phyloP scores from a whole-genome alignment of 2,888 invertebrate species.

The Troides helena region DNA sequence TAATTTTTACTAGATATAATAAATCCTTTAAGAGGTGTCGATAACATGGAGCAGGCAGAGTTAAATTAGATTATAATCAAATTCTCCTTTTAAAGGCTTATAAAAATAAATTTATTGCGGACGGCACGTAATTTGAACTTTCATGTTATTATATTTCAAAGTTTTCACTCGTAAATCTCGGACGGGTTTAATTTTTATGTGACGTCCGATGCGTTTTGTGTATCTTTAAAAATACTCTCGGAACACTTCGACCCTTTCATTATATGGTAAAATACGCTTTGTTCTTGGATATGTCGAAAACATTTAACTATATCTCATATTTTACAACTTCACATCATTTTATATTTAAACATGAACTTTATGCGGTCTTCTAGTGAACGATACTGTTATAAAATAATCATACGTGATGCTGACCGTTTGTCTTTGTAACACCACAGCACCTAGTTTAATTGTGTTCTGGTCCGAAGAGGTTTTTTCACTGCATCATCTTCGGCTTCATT shows the following conservation, averaged over 20 bases:
- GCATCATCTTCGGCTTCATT: too few species aligned
- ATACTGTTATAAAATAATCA: too few species aligned
- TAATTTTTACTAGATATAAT: slow-evolving; percentile 13
- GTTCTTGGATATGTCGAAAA: slow-evolving; percentile 3
- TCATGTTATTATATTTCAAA: slow-evolving; percentile 74
- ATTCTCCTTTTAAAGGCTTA: slow-evolving; percentile 42
- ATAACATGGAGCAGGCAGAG: slow-evolving; percentile 30
- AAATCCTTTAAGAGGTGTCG: slow-evolving; percentile 27
- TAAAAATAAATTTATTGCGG: slow-evolving; percentile 66
- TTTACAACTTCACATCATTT: too few species aligned
- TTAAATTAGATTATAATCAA: slow-evolving; percentile 28
- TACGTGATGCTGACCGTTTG: too few species aligned
- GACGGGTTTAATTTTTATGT: slow-evolving; percentile 70
- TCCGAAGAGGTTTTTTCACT: too few species aligned
- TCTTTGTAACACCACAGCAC: too few species aligned
- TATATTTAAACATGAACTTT: too few species aligned
- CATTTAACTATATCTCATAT: neutral
- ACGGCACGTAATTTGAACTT: slow-evolving; percentile 64
- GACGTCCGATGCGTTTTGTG: slow-evolving; percentile 53
- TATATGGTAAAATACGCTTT: slow-evolving; percentile 7
- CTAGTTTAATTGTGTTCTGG: too few species aligned
- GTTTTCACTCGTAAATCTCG: slow-evolving; percentile 67
- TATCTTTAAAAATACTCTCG: slow-evolving; percentile 34
- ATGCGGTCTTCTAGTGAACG: too few species aligned
- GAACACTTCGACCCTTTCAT: slow-evolving; percentile 26